Conservation (phyloP, 2,113 vertebrate genomes). For the Irena cyanogastra region DNA sequence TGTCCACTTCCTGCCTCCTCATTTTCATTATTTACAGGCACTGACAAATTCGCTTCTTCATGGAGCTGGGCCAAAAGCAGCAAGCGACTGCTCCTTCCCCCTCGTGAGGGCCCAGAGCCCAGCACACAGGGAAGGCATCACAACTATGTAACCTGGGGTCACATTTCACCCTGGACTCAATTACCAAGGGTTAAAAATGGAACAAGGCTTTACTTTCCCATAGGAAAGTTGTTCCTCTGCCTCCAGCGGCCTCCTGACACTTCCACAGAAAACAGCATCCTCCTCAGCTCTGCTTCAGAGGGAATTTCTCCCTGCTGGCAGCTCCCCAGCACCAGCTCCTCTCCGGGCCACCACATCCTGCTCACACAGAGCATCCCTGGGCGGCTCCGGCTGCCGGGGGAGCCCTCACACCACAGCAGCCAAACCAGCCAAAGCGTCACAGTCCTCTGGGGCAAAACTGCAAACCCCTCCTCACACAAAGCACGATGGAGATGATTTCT, state of each 20-base stretch:
- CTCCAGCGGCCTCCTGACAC: constrained; percentile 28
- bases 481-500: not conserved
- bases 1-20: not conserved
- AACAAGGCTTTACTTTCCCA: constrained; percentile 70
- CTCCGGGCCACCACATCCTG: not conserved
- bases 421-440: not conserved
- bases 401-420: not conserved
- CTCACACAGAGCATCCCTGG: rapidly evolving
- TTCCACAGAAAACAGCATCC: not conserved
- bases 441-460: too few relatives aligned
- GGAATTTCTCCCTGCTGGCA: not conserved
- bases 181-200: constrained; percentile 75
- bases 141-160: constrained; percentile 71
- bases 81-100: constrained; percentile 36
- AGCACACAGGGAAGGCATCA: constrained; percentile 39
- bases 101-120: constrained; percentile 21
- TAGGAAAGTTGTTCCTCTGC: constrained; percentile 56
- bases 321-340: not conserved
- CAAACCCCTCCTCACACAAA: too few relatives aligned
- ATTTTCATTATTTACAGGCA: constrained; percentile 12
- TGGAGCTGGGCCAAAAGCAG: constrained; percentile 55
- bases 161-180: constrained; percentile 63
- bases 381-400: not conserved
- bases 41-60: not conserved
- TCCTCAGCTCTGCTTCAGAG: not conserved